Base-by-base conservation (phyloP, 2,113 vertebrate genomes). In the Varanus salvator region DNA sequence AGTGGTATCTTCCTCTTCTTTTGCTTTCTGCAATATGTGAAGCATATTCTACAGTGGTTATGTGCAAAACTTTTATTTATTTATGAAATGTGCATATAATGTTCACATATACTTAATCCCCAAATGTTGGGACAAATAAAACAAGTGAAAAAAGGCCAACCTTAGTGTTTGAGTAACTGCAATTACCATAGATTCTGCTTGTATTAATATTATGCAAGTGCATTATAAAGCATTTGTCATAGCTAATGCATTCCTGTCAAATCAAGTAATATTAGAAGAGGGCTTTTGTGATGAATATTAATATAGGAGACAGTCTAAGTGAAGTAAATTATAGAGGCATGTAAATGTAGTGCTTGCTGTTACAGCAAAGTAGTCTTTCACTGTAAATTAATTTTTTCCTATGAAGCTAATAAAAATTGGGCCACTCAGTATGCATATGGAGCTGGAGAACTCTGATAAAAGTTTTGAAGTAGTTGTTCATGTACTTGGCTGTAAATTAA, bases 211-310 rank as follows among this genome's bases (percentile, higher is more conserved):
- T 95, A 92, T 93, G 92, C 95, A 91, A 96, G 86, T 92, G 94
- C 91, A 91, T 95, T 95, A 91, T 93, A 94, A 96, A 94, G 86
- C 93, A 94, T 96, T 97, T 97, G 95, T 98, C 97, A 97, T 93
- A 94, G 96, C 96, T 97, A 97, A 97, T 96, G 96, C 95, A 95
- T 94, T 95, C 76, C 94, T 96, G 92, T 96, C 94, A 97, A 96
- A 96, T 96, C 96, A 96, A 95, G 93, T 90, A 96, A 95, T 96
- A 95, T 95, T 93, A 94, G 82, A 96, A 93, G 88, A 94, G 81
- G 52, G 84, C 87, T 96, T 96, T 94, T 94, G 90, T 97, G 98
- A 98, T 98, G 97, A 98, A 98, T 98, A 98, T 98, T 98, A 98
- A 98, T 98, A 97, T 71, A 94, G 95, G 86, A 96, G 94, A 96